phyloP scores from a whole-genome alignment of 2,797 vertebrate species.

The Enteromius treurensis region DNA sequence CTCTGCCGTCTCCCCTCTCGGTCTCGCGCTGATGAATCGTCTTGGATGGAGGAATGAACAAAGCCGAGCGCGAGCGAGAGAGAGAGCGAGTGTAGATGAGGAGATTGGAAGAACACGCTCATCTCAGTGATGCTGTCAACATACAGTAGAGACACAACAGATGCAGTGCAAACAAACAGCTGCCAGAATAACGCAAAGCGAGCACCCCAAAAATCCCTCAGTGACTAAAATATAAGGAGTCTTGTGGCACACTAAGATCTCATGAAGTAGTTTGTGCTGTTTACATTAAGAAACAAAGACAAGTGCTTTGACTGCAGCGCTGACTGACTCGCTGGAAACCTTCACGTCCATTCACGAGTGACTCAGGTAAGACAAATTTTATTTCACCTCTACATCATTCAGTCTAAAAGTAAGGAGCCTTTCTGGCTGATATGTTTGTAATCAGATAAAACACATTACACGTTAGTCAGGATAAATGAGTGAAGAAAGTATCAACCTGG shows the following conservation, averaged over 20 bases:
- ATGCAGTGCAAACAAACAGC: conserved; percentile 29
- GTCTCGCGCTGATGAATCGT: conserved; percentile 6
- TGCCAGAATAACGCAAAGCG: background rate
- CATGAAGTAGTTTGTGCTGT: conserved; percentile 31
- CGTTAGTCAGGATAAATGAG: background rate
- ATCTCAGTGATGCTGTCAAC: conserved; percentile 37
- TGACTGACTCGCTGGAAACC: conserved; percentile 13
- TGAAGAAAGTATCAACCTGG: background rate
- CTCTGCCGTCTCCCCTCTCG: conserved; percentile 23
- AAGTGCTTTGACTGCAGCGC: conserved; percentile 21
- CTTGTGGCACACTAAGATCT: conserved; percentile 3
- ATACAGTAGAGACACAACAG: conserved; percentile 25
- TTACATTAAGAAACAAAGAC: conserved; percentile 30
- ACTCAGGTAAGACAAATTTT: conserved; percentile 48
- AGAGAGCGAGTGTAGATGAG: background rate
- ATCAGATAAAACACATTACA: background rate
- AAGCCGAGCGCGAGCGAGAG: conserved; percentile 33
- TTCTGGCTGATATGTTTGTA: background rate
- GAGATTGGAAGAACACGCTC: conserved; percentile 26
- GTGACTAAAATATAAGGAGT: conserved; percentile 11
- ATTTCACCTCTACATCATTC: background rate
- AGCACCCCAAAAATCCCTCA: background rate
- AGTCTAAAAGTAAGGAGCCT: background rate
- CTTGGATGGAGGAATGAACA: conserved; percentile 52
- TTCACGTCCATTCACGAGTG: conserved; percentile 9